Evolutionary conservation across 2,888 invertebrate species (phyloP).

Genomic region (Magallana nippona): DNA sequence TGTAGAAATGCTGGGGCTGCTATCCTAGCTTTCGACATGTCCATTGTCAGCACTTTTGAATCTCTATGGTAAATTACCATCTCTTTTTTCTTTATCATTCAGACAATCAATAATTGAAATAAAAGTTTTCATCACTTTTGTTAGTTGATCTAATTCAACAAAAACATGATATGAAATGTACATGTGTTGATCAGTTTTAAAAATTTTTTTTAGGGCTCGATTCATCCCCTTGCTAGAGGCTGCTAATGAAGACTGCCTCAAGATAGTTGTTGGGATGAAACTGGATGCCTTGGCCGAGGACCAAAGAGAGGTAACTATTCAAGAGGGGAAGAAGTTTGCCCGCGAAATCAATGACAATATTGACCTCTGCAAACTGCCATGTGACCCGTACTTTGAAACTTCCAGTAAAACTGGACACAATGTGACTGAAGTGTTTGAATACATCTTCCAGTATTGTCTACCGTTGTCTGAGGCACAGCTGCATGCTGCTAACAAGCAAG

Average conservation of each 20-base stretch:
- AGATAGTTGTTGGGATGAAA: slow-evolving; percentile 77
- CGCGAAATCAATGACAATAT: slow-evolving; percentile 69
- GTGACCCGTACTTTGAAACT: slow-evolving; percentile 78
- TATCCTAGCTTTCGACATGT: slow-evolving; percentile 77
- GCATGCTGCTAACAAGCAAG: neutral
- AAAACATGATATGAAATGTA: too few species aligned
- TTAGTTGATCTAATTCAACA: too few species aligned
- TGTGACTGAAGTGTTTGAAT: slow-evolving; percentile 76
- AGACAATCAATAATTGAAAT: neutral
- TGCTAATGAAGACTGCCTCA: slow-evolving; percentile 75
- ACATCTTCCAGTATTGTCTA: slow-evolving; percentile 73
- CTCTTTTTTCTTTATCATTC: neutral
- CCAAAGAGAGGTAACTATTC: slow-evolving; percentile 64
- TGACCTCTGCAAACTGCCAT: slow-evolving; percentile 59
- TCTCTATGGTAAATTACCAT: slow-evolving; percentile 72
- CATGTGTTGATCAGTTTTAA: neutral
- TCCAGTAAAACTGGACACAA: slow-evolving; percentile 75
- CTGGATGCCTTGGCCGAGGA: slow-evolving; percentile 66
- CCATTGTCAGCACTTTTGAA: slow-evolving; percentile 71
- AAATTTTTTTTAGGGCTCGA: slow-evolving; percentile 70
- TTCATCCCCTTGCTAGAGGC: slow-evolving; percentile 74
- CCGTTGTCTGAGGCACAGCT: slow-evolving; percentile 57
- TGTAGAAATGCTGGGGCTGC: slow-evolving; percentile 79
- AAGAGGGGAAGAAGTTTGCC: slow-evolving; percentile 71
- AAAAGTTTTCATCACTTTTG: too few species aligned